A percentile compares a stretch with the other conserved stretches of the same genome.
phyloP scores from a whole-genome alignment of 2,888 invertebrate species.

The Caenorhabditis japonica region DNA sequence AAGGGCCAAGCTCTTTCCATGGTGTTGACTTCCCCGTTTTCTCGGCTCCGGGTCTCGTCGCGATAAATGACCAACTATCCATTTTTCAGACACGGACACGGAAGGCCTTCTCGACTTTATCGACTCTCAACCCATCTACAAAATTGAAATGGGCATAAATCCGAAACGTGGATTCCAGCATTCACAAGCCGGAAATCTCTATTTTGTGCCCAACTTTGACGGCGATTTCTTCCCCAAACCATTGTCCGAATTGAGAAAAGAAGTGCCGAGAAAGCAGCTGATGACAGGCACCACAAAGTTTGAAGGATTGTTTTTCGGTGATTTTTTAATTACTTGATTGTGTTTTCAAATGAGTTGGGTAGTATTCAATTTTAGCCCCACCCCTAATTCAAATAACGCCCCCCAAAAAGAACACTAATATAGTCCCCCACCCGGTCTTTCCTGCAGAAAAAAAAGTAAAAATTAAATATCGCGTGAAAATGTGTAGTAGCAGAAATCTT shows the following conservation, averaged over 20 bases:
- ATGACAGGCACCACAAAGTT: conserved; percentile 63
- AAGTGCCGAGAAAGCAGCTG: conserved; percentile 58
- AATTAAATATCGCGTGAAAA: too few relatives aligned
- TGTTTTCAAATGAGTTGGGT: too few relatives aligned
- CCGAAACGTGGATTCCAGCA: conserved; percentile 55
- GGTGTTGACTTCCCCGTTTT: too few relatives aligned
- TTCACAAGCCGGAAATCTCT: conserved; percentile 56
- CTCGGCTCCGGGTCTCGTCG: too few relatives aligned
- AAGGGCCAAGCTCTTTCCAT: too few relatives aligned
- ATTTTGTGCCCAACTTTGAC: conserved; percentile 64
- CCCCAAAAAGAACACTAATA: too few relatives aligned
- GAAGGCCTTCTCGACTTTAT: conserved; percentile 50
- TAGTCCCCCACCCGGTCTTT: too few relatives aligned
- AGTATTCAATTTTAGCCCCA: too few relatives aligned
- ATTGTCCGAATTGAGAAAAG: conserved; percentile 50
- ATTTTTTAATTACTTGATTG: conserved; percentile 6
- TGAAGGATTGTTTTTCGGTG: conserved; percentile 66
- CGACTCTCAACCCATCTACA: conserved; percentile 41
- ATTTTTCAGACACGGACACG: conserved; percentile 35
- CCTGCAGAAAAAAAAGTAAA: too few relatives aligned
- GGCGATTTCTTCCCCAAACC: conserved; percentile 67
- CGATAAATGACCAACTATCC: too few relatives aligned
- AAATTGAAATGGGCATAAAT: conserved; percentile 60
- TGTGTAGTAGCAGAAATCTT: too few relatives aligned
- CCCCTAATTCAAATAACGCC: too few relatives aligned